Evolutionary conservation across 1,140 invertebrate species (phyloP), one percentile per base, ranked within the genome.

Genomic region (Listronotus oregonensis): DNA sequence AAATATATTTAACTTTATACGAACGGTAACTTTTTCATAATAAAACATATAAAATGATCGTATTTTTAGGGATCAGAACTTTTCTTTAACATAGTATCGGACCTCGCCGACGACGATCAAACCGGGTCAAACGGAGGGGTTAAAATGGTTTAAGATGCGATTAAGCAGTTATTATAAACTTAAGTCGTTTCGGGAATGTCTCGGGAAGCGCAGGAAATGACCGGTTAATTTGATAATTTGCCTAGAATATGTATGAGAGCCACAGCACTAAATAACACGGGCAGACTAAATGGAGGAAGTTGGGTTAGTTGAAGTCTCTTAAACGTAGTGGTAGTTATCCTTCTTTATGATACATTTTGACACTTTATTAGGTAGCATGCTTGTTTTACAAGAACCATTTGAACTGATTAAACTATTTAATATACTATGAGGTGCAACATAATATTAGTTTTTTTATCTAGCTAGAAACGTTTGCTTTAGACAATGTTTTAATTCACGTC

Each of bases 221-320:
- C 64, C 55, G 55, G 64, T 65, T 65, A 65, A 65, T 65, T 65
- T 65, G 64, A 55, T 65, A 65, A 65, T 65, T 65, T 59, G 46
- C 46, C 39, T 46, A 32, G 64, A 65, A 65, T 65, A 65, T 65
- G 64, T 65, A 65, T 65, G 64, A 65, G 55, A 32, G 43, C 60
- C 21, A 17, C 34, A 18, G 46, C 44, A 49, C 51, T 64, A 64
- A 64, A 64, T 64, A 64, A 64, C 12, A 27, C 21, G 46, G 52
- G 50, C 50, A 11, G 17, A 42, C 51, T 55, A 52, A 54, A 63
- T 46, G 49, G 60, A 50, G 50, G 42, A 63, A 54, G 32, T 63
- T 52, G 50, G 52, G 52, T 63, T 52, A 63, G 59, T 61, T 59
- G 37, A 46, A 21, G 46, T 18, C 58, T 50, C 58, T 18, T 51